Conservation (phyloP, 2,888 invertebrate genomes). For the Phengaris alcon region DNA sequence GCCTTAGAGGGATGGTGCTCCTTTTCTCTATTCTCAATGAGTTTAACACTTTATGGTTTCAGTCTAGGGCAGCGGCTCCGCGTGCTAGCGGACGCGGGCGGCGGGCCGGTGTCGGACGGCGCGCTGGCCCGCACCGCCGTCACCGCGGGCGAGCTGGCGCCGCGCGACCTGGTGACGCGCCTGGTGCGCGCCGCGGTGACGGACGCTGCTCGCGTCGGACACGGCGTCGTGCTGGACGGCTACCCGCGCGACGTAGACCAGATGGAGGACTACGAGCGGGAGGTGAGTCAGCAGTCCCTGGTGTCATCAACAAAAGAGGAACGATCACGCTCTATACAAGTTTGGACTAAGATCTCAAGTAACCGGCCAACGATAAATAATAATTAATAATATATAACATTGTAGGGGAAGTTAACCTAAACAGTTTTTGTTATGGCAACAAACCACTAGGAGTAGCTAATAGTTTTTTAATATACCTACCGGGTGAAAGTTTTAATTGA, state of each 20-base stretch:
- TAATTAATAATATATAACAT: no score
- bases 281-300: slow-evolving; percentile 76
- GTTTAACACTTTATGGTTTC: slow-evolving; percentile 1
- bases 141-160: slow-evolving; percentile 89
- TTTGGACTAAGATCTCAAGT: no score
- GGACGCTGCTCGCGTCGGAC: slow-evolving; percentile 77
- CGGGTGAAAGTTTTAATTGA: no score
- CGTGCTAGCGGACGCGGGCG: slow-evolving; percentile 83
- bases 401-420: no score
- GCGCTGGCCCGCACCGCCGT: slow-evolving; percentile 85
- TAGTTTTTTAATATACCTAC: no score
- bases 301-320: no score
- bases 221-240: slow-evolving; percentile 95
- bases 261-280: slow-evolving; percentile 91
- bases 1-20: no score
- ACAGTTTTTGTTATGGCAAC: no score
- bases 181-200: slow-evolving; percentile 85
- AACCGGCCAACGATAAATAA: no score
- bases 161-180: slow-evolving; percentile 87
- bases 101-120: slow-evolving; percentile 81
- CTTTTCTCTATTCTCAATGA: no score
- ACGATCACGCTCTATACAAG: no score
- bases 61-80: slow-evolving; percentile 89
- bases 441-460: no score
- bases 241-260: slow-evolving; percentile 95